A percentile compares a stretch with the other conserved stretches of the same genome.
These are phyloP conservation scores for Brachionus sp. DNA, from an alignment of 1,140 invertebrate species.

Conservation along the genomic window DNA sequence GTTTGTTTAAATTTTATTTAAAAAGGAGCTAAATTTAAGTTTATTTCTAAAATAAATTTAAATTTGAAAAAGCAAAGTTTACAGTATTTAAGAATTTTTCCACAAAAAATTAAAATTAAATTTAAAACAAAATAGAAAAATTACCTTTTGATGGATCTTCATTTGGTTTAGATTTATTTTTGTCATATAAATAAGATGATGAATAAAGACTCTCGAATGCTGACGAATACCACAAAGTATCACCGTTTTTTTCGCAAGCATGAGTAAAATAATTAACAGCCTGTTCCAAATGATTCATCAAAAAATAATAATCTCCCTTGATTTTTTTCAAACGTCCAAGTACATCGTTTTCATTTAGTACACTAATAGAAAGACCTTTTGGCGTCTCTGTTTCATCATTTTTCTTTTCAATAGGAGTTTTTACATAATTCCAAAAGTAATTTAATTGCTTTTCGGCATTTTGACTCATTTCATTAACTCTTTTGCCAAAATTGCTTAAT, in stretches of 20 bases:
- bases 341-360: neutral
- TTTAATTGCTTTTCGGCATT: conserved; percentile 15
- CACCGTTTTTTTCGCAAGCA: neutral
- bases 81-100: too few relatives aligned
- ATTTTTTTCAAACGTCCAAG: conserved; percentile 28
- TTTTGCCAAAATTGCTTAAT: neutral
- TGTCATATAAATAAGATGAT: conserved; percentile 4
- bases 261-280: neutral
- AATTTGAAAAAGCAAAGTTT: too few relatives aligned
- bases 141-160: neutral
- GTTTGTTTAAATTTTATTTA: too few relatives aligned
- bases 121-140: neutral
- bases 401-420: neutral
- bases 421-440: conserved; percentile 6
- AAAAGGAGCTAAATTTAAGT: too few relatives aligned
- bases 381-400: neutral
- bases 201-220: conserved; percentile 9
- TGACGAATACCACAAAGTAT: neutral
- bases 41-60: too few relatives aligned
- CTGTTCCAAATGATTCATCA: conserved; percentile 2
- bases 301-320: conserved; percentile 24
- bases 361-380: neutral
- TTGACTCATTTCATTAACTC: neutral
- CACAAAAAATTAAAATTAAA: neutral
- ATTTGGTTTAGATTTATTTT: neutral